A percentile compares a stretch with the other conserved stretches of the same genome.
phyloP scores from a whole-genome alignment of 2,888 invertebrate genomes.

The Dorcus hopei region DNA sequence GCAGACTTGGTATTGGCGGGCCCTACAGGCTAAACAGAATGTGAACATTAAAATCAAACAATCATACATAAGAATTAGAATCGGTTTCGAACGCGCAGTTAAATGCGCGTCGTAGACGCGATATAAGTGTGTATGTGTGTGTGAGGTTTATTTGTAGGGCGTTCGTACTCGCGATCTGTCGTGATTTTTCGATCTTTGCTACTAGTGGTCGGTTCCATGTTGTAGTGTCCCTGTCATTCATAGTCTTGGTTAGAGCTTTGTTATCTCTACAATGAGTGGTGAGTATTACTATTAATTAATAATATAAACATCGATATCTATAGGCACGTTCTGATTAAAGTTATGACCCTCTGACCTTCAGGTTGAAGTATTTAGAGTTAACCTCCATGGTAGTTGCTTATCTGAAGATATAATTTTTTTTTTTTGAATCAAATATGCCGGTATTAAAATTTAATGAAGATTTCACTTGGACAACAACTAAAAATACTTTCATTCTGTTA shows the following conservation, averaged over 20 bases:
- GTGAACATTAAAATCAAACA: too few relatives aligned
- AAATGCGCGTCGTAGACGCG: too few relatives aligned
- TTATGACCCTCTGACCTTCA: not conserved
- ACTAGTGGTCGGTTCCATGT: not conserved
- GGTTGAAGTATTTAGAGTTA: not conserved
- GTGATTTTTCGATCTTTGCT: not conserved
- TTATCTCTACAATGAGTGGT: constrained; percentile 16
- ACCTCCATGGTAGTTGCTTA: not conserved
- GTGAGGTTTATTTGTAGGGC: too few relatives aligned
- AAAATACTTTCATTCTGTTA: too few relatives aligned
- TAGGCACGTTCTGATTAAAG: not conserved
- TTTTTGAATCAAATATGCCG: not conserved
- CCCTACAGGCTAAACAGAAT: too few relatives aligned
- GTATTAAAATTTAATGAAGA: too few relatives aligned
- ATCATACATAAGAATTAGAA: too few relatives aligned
- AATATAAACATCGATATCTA: not conserved
- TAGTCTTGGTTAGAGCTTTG: constrained; percentile 8
- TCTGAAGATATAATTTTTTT: not conserved
- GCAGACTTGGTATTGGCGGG: too few relatives aligned
- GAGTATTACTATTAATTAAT: constrained; percentile 1
- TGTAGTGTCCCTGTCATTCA: not conserved
- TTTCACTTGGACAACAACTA: too few relatives aligned
- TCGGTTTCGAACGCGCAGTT: too few relatives aligned
- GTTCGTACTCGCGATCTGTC: not conserved
- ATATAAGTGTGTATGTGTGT: too few relatives aligned